Evolutionary conservation across 2,113 vertebrate genomes (phyloP), one percentile per base, ranked within the genome.

Genomic region (Heptranchias perlo): DNA sequence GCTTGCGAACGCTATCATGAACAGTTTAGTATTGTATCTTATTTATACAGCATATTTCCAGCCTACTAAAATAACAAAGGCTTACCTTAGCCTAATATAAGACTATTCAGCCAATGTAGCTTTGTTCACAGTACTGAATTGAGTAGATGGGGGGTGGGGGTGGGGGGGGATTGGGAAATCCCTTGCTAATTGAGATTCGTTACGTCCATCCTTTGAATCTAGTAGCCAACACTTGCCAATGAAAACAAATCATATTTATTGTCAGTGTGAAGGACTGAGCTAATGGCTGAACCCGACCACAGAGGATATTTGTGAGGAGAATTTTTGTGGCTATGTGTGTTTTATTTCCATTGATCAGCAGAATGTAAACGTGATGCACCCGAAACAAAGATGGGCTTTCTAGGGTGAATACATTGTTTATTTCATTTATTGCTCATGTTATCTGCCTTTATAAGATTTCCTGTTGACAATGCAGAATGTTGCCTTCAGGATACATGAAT

Each of bases 191-290:
- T 96, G 95, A 89, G 69, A 95, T 96, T 96, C 89, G 39, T 94
- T 62, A 54, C 47, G 61, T 96, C 61, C 67, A 86, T n/a, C 78
- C 64, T 89, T 96, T 67, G 31, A n/a, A 96, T 96, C 49, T 31
- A 96, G 73, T 61, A 39, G 49, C 96, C 44, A 96, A 18, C 89
- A 21, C 86, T 94, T 86, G 49, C 82, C 49, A 94, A 93, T 69
- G 96, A 93, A 65, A 96, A 82, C 91, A 95, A 96, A 96, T 95
- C 54, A 87, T 97, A 73, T 96, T 96, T 96, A 96, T 64, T 54
- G 44, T 92, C 54, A 95, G 44, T 69, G 94, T 49, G 25, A 52
- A 13, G 47, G 44, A 31, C 28, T 35, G 39, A 65, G 44, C 54
- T 39, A 64, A 93, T 8, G 91, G 49, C 35, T 93, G 58, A 64